Conservation (phyloP, 2,888 invertebrate genomes). For the Drosophila rubida region DNA sequence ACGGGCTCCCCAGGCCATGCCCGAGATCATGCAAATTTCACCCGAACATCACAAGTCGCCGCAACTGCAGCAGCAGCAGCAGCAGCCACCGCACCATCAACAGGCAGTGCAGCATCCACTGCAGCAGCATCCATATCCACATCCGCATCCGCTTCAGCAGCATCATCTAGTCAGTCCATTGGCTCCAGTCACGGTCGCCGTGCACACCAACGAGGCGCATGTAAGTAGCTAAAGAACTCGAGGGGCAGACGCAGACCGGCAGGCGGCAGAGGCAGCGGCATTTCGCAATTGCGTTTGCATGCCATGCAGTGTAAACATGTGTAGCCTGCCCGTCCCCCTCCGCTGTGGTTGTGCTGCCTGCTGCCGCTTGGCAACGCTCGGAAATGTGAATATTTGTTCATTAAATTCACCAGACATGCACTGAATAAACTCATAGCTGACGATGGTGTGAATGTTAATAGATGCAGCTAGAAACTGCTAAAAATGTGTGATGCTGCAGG, state of each 20-base stretch:
- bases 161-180: conserved; percentile 84
- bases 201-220: conserved; percentile 85
- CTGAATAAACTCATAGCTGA: not conserved
- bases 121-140: conserved; percentile 44
- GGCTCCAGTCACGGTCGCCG: conserved; percentile 85
- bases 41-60: conserved; percentile 81
- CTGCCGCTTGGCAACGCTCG: not conserved
- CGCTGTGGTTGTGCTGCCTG: not conserved
- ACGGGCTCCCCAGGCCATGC: conserved; percentile 86
- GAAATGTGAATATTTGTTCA: conserved; percentile 6
- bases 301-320: conserved; percentile 18
- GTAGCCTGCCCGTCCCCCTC: not conserved
- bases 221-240: conserved; percentile 76
- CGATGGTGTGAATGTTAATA: not conserved
- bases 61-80: conserved; percentile 44
- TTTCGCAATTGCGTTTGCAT: conserved; percentile 15
- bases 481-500: not conserved
- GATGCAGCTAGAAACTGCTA: not conserved
- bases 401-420: not conserved
- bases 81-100: conserved; percentile 40
- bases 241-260: too few species aligned
- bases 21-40: conserved; percentile 84
- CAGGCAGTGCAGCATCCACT: conserved; percentile 44
- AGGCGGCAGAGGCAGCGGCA: not conserved
- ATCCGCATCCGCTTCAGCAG: conserved; percentile 55